These are phyloP conservation scores for Phalloptychus januarius DNA, from an alignment of 2,797 vertebrate genomes.

Conservation along the genomic window DNA sequence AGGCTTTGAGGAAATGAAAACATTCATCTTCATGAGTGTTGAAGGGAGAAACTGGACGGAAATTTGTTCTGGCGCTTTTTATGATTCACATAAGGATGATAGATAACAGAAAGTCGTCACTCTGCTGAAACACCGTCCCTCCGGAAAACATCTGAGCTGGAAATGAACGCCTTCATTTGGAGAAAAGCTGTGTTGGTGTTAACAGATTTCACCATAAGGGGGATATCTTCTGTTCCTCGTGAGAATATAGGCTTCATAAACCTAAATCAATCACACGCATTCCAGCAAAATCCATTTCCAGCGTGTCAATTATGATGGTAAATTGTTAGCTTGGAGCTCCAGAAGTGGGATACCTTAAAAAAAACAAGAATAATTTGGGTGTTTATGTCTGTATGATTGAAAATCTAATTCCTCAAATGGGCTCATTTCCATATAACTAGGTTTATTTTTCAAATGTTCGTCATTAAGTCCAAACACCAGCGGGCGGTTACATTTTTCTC, in stretches of 20 bases:
- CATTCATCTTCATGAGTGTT: slow-evolving; percentile 11
- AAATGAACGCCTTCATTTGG: not conserved
- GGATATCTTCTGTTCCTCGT: not conserved
- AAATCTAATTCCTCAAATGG: slow-evolving; percentile 44
- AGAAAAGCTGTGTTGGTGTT: not conserved
- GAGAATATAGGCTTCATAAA: not conserved
- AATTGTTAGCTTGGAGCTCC: slow-evolving; percentile 26
- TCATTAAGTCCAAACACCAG: slow-evolving; percentile 31
- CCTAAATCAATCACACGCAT: slow-evolving; percentile 2
- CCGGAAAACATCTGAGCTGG: not conserved
- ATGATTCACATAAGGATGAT: not conserved
- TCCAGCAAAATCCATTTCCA: slow-evolving; percentile 16
- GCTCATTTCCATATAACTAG: slow-evolving; percentile 33
- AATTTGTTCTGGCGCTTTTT: not conserved
- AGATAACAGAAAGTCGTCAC: slow-evolving; percentile 1
- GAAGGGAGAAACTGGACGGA: not conserved
- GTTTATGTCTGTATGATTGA: slow-evolving; percentile 37
- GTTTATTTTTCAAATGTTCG: slow-evolving; percentile 40
- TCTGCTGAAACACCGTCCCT: not conserved
- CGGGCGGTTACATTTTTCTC: slow-evolving; percentile 27
- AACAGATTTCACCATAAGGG: slow-evolving; percentile 4
- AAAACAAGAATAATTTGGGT: slow-evolving; percentile 23
- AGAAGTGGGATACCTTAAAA: slow-evolving; percentile 19
- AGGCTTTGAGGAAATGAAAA: slow-evolving; percentile 22
- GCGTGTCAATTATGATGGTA: slow-evolving; percentile 21